A percentile compares a stretch with the other conserved stretches of the same genome.
Evolutionary conservation across 2,888 invertebrate genomes (phyloP).

Genomic region (Pterostichus niger): DNA sequence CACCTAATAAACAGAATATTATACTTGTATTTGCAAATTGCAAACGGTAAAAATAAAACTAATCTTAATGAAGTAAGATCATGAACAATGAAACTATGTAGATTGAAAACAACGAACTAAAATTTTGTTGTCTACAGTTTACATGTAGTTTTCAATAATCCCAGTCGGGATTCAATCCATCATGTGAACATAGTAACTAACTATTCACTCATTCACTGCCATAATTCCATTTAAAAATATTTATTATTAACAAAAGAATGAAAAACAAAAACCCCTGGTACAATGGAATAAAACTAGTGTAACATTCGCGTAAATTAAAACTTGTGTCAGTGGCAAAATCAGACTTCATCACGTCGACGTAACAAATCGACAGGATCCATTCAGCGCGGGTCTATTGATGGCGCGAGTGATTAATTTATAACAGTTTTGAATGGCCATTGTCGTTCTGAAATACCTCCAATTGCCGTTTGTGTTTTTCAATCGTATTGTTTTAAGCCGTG

Average conservation of each 20-base stretch:
- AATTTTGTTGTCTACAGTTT: no score
- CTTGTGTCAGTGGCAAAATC: slow-evolving; percentile 51
- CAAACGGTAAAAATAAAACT: no score
- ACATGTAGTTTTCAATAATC: no score
- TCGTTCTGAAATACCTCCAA: slow-evolving; percentile 59
- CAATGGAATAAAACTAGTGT: slow-evolving; percentile 46
- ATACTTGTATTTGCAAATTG: no score
- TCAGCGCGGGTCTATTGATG: slow-evolving; percentile 30
- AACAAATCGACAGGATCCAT: slow-evolving; percentile 26
- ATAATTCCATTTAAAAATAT: slow-evolving; percentile 28
- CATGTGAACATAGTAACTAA: no score
- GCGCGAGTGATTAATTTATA: slow-evolving; percentile 56
- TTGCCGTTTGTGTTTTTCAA: slow-evolving; percentile 57
- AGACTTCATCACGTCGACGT: slow-evolving; percentile 45
- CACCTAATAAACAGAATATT: no score
- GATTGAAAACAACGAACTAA: no score
- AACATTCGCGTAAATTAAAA: slow-evolving; percentile 43
- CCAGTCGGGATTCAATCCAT: no score
- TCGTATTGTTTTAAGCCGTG: slow-evolving; percentile 58
- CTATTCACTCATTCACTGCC: not conserved
- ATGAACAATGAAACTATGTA: no score
- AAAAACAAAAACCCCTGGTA: slow-evolving; percentile 3
- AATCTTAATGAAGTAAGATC: no score
- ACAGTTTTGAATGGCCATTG: slow-evolving; percentile 58
- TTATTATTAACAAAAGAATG: slow-evolving; percentile 30